Percentiles rank a stretch among this genome's conserved stretches.
Evolutionary conservation across 2,888 invertebrate genomes (phyloP).

Genomic region (Ormyrus nitidulus): DNA sequence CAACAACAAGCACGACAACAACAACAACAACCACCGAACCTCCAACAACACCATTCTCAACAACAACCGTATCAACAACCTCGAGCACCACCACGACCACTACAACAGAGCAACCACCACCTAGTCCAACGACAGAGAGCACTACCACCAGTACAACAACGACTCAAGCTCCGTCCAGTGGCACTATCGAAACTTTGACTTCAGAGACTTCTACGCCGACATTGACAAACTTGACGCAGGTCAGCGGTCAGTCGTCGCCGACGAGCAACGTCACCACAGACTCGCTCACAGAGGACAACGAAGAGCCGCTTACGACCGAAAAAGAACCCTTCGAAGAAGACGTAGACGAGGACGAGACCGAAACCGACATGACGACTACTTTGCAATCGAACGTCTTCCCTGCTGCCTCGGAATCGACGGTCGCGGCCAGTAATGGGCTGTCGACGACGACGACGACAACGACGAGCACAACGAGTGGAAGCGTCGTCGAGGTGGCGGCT

Average conservation of each 20-base stretch:
- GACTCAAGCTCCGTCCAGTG: neutral
- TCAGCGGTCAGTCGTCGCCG: neutral
- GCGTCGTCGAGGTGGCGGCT: slow-evolving; percentile 8
- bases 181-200: neutral
- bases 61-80: slow-evolving; percentile 57
- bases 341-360: slow-evolving; percentile 42
- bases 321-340: neutral
- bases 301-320: slow-evolving; percentile 35
- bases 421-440: neutral
- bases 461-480: neutral
- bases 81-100: slow-evolving; percentile 57
- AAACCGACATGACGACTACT: slow-evolving; percentile 37
- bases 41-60: slow-evolving; percentile 60
- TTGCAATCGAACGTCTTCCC: slow-evolving; percentile 20
- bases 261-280: slow-evolving; percentile 41
- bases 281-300: slow-evolving; percentile 40
- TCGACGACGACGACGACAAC: neutral
- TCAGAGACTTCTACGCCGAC: slow-evolving; percentile 22
- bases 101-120: slow-evolving; percentile 56
- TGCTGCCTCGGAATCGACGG: slow-evolving; percentile 35
- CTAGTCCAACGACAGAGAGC: slow-evolving; percentile 56
- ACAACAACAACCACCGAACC: slow-evolving; percentile 58
- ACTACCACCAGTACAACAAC: slow-evolving; percentile 51
- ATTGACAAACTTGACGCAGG: slow-evolving; percentile 40
- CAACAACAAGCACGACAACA: slow-evolving; percentile 56